Conservation (phyloP, 1,140 invertebrate species). For the Bombyx mandarina region DNA sequence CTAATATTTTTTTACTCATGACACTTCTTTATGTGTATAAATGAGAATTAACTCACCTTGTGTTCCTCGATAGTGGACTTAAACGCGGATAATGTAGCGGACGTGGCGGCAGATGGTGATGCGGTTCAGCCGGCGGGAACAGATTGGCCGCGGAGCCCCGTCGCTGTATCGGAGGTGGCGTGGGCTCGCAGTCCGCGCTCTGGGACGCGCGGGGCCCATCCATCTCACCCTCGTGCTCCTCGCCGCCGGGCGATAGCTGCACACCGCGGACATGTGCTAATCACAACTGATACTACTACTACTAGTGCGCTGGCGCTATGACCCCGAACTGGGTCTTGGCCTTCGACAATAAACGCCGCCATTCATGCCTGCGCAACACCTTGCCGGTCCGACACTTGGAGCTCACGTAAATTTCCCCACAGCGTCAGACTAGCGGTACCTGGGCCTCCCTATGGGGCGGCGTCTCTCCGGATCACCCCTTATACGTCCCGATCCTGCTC, state of each 20-base stretch:
- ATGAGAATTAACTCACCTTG: conserved; percentile 42
- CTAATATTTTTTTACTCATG: too few species aligned
- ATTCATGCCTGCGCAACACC: too few species aligned
- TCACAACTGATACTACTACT: not conserved
- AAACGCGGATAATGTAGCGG: conserved; percentile 75
- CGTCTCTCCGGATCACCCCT: not conserved
- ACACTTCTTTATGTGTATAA: too few species aligned
- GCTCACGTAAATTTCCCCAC: too few species aligned
- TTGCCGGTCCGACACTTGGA: too few species aligned
- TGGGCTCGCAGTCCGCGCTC: conserved; percentile 93
- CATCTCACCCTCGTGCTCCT: conserved; percentile 82
- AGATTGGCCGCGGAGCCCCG: conserved; percentile 94
- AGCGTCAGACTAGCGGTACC: too few species aligned
- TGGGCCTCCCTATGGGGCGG: too few species aligned
- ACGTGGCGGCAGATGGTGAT: conserved; percentile 50
- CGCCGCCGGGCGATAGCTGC: conserved; percentile 85
- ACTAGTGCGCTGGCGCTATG: not conserved
- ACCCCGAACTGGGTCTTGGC: too few species aligned
- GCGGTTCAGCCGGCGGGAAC: conserved; percentile 75
- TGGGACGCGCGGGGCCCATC: conserved; percentile 87
- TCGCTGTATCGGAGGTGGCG: conserved; percentile 88
- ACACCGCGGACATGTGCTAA: conserved; percentile 5
- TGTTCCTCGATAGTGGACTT: conserved; percentile 82
- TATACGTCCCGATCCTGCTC: not conserved
- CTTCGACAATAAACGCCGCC: too few species aligned